Evolutionary conservation across 2,113 vertebrate species (phyloP), one percentile per base, ranked within the genome.

Genomic region (Toxostoma redivivum): DNA sequence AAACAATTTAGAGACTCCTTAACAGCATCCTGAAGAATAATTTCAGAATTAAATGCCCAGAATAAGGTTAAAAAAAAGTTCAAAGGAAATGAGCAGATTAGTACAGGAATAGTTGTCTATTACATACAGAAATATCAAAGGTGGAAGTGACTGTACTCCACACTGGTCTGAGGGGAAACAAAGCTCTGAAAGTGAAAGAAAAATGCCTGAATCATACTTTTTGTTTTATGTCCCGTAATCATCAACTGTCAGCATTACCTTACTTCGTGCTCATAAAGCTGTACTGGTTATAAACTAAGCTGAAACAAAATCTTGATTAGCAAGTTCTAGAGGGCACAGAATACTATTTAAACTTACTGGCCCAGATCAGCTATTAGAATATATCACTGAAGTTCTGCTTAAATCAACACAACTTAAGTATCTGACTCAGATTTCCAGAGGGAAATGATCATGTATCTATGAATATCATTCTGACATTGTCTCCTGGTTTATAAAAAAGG

Each of bases 401-500:
- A 80, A 92, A 69, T 87, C 86, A 92, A 90, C 50, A 83, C 14
- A 72, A 4, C 23, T 45, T 48, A 45, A 28, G 45, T 50, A 33
- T 92, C 70, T 95, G 91, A 91, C 81, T 90, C 70, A 95, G 70
- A 90, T 90, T 90, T 97, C 87, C 84, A 91, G 30, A 88, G n/a
- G 27, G 35, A 92, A 92, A 87, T 79, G 15, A 64, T 91, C 42
- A 66, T 38, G 14, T 72, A 50, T 80, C 66, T 87, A 12, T 87
- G 84, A 88, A 80, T 87, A 95, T 87, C 70, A 89, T 33, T 8
- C 73, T 87, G 62, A 33, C 70, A 70, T 82, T 89, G 70, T 82
- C 66, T 95, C 42, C 40, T 80, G n/a, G 23, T 76, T 85, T 85
- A 51, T 92, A 82, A 20, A 24, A 82, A 92, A 87, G 53, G 40